Base-by-base conservation (phyloP, 2,797 vertebrate genomes). In the Sylvia borin region DNA sequence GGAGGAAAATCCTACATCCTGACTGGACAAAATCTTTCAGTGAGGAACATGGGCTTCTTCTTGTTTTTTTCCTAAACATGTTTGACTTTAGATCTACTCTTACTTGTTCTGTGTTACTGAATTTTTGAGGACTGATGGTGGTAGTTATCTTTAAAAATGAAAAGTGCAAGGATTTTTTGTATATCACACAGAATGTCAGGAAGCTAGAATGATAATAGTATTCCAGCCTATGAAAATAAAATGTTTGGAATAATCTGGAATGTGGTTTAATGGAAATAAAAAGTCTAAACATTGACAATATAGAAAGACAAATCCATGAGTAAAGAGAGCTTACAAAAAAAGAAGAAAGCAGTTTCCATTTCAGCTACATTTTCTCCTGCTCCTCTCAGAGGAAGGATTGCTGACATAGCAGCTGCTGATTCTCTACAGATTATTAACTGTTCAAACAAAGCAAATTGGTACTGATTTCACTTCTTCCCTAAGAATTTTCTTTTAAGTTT, bases 41-140 rank as follows among this genome's bases (percentile, higher is more conserved):
- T 43, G 14, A 55, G 21, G 18, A 80, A 32, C 14, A 12, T 5
- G 51, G 5, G 13, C 12, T 34, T 58, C 13, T 38, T 62, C 8
- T 22, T 5, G 3, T 0, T 22, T 48, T 58, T 60, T 57, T 45
- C 42, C 24, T 32, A 21, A 58, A 55, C 0, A 9, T 24, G 2
- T 47, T 66, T 84, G 24, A n/a, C 17, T 65, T 88, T 55, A 19
- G 3, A 47, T 64, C 8, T 32, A 13, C 6, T 67, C 29, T 62
- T 75, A 32, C 15, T 36, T 32, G 6, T 55, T 58, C 15, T 31
- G 5, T 27, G 42, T 65, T 68, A 16, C 22, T 62, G 16, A 5
- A 64, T 55, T 78, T 87, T 85, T 82, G 53, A 60, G 22, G 26
- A n/a, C 16, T 6, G 8, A 40, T 27, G 22, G 5, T 53, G 22